These are phyloP conservation scores for Drosophila siamana DNA, from an alignment of 2,888 invertebrate genomes.

Conservation along the genomic window DNA sequence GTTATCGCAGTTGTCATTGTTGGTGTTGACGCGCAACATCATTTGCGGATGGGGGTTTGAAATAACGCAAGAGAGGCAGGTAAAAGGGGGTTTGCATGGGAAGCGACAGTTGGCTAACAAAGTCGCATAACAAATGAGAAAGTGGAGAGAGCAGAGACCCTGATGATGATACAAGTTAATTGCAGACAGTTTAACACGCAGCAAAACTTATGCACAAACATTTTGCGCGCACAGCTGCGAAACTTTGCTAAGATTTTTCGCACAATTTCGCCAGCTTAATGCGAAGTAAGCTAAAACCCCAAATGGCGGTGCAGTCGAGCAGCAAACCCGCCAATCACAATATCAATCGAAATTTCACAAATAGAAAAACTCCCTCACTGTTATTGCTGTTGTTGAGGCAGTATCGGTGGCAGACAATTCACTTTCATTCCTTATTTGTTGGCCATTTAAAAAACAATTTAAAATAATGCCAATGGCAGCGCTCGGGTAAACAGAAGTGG, in stretches of 20 bases:
- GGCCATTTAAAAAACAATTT: slow-evolving; percentile 66
- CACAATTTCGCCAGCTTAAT: background rate
- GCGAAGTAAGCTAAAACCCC: background rate
- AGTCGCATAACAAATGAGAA: slow-evolving; percentile 48
- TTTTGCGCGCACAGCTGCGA: background rate
- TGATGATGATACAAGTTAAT: slow-evolving; percentile 44
- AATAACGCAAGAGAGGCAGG: no score
- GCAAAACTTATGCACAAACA: slow-evolving; percentile 6
- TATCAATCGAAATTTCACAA: slow-evolving; percentile 26
- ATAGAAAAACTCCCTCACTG: background rate
- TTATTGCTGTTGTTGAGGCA: background rate
- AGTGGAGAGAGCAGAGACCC: slow-evolving; percentile 12
- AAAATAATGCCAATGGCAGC: slow-evolving; percentile 47
- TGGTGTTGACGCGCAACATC: slow-evolving; percentile 19
- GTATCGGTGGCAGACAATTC: slow-evolving; percentile 7
- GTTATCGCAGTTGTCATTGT: slow-evolving; percentile 21
- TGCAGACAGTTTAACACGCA: slow-evolving; percentile 33
- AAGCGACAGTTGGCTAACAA: slow-evolving; percentile 31
- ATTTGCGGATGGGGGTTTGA: no score
- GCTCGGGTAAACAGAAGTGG: slow-evolving; percentile 47
- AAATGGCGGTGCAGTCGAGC: background rate
- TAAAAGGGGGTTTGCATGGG: background rate
- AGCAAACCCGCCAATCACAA: slow-evolving; percentile 17
- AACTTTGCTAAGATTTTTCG: background rate
- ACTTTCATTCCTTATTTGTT: slow-evolving; percentile 39